These are phyloP conservation scores for Mamestra configurata DNA, from an alignment of 1,140 invertebrate genomes.

Conservation along the genomic window DNA sequence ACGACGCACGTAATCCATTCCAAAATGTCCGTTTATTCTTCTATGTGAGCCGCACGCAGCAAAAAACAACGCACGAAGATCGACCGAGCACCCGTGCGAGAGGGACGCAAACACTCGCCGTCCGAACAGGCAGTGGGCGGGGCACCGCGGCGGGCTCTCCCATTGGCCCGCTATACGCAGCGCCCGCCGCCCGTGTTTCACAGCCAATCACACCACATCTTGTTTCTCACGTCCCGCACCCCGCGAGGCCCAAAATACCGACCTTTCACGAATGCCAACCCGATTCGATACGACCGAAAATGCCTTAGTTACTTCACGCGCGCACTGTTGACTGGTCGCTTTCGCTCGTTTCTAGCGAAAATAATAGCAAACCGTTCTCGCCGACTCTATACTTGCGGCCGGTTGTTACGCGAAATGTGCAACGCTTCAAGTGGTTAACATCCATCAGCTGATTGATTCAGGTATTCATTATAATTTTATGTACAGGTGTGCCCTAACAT, in stretches of 20 bases:
- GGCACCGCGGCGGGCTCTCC: conserved; percentile 79
- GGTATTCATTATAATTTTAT: conserved; percentile 47
- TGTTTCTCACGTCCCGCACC: conserved; percentile 69
- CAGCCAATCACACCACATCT: conserved; percentile 69
- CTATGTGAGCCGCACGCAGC: conserved; percentile 73
- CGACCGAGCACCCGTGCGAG: conserved; percentile 69
- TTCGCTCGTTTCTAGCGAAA: conserved; percentile 70
- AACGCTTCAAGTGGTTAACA: conserved; percentile 1
- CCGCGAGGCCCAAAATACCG: conserved; percentile 78
- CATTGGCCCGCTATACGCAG: conserved; percentile 70
- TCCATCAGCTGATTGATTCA: conserved; percentile 45
- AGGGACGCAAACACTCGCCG: conserved; percentile 66
- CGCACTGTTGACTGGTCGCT: conserved; percentile 76
- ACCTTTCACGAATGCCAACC: conserved; percentile 85
- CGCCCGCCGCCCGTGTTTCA: conserved; percentile 84
- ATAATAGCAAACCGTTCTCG: conserved; percentile 58
- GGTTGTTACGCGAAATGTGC: conserved; percentile 17
- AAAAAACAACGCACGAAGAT: conserved; percentile 79
- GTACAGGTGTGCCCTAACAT: background rate
- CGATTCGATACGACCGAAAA: conserved; percentile 87
- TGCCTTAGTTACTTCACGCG: conserved; percentile 87
- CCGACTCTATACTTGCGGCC: conserved; percentile 1
- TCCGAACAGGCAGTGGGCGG: conserved; percentile 78
- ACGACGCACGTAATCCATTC: conserved; percentile 66
- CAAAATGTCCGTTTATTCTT: conserved; percentile 88